These are phyloP conservation scores for Dolomedes plantarius DNA, from an alignment of 2,888 invertebrate genomes.

Conservation along the genomic window DNA sequence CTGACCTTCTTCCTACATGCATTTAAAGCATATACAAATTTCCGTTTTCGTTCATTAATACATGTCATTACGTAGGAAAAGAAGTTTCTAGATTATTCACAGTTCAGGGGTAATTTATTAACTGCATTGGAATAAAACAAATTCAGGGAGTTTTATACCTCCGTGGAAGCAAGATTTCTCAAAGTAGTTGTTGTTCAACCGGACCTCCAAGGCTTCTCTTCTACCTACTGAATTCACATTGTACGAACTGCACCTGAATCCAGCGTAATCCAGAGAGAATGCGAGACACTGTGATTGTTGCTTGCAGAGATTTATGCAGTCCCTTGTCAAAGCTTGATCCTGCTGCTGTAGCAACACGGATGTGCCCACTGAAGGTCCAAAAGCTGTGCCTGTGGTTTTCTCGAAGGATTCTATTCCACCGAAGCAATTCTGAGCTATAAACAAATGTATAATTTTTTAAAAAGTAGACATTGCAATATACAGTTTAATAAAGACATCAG, in stretches of 20 bases:
- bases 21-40: too few relatives aligned
- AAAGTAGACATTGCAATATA: too few relatives aligned
- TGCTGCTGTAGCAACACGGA: conserved; percentile 77
- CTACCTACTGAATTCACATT: conserved; percentile 76
- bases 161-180: conserved; percentile 78
- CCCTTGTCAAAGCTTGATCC: conserved; percentile 77
- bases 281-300: conserved; percentile 73
- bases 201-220: conserved; percentile 76
- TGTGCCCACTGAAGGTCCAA: conserved; percentile 75
- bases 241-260: conserved; percentile 77
- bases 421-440: conserved; percentile 76
- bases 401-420: conserved; percentile 78
- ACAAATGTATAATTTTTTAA: too few relatives aligned
- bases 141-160: too few relatives aligned
- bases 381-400: conserved; percentile 76
- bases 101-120: too few relatives aligned
- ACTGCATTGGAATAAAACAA: too few relatives aligned
- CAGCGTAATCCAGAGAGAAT: conserved; percentile 76
- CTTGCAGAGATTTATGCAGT: conserved; percentile 78
- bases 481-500: too few relatives aligned
- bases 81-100: too few relatives aligned
- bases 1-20: too few relatives aligned
- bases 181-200: conserved; percentile 76
- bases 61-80: too few relatives aligned
- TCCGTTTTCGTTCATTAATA: too few relatives aligned